Evolutionary conservation across 2,797 vertebrate species (phyloP).

Genomic region (Poecilia gillii): DNA sequence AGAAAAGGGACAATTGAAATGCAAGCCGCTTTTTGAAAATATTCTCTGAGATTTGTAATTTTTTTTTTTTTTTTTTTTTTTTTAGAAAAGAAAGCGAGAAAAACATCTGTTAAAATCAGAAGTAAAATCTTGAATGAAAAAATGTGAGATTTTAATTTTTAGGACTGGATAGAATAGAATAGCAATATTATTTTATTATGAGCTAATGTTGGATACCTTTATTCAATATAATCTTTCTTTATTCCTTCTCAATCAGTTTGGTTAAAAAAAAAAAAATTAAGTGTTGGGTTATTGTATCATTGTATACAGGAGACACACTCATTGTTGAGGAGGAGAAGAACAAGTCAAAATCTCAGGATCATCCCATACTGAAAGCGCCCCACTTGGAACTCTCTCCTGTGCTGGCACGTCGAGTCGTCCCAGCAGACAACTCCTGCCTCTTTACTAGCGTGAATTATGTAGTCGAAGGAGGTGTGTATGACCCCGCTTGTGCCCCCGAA

Average conservation of each 20-base stretch:
- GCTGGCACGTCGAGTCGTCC: constrained; percentile 87
- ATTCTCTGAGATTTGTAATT: too few species aligned
- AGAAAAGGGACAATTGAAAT: too few species aligned
- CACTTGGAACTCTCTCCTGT: constrained; percentile 76
- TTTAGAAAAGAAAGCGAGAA: too few species aligned
- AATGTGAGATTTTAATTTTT: too few species aligned
- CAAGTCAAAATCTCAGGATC: constrained; percentile 80
- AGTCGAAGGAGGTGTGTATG: constrained; percentile 92
- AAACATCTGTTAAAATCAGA: too few species aligned
- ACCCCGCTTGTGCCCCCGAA: constrained; percentile 89
- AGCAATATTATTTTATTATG: not conserved
- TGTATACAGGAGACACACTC: constrained; percentile 90
- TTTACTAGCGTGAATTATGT: constrained; percentile 96
- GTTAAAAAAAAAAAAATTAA: not conserved
- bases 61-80: too few species aligned
- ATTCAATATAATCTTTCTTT: constrained; percentile 4
- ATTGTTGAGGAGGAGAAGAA: constrained; percentile 95
- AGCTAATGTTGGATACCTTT: not conserved
- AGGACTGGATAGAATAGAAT: not conserved
- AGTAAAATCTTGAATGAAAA: too few species aligned
- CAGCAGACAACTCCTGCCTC: constrained; percentile 97
- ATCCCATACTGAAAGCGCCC: constrained; percentile 66
- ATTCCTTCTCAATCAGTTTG: constrained; percentile 4
- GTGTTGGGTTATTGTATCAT: constrained; percentile 18
- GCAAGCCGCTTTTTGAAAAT: too few species aligned